phyloP scores from a whole-genome alignment of 2,888 invertebrate species.

The Sylvicola cinctus region DNA sequence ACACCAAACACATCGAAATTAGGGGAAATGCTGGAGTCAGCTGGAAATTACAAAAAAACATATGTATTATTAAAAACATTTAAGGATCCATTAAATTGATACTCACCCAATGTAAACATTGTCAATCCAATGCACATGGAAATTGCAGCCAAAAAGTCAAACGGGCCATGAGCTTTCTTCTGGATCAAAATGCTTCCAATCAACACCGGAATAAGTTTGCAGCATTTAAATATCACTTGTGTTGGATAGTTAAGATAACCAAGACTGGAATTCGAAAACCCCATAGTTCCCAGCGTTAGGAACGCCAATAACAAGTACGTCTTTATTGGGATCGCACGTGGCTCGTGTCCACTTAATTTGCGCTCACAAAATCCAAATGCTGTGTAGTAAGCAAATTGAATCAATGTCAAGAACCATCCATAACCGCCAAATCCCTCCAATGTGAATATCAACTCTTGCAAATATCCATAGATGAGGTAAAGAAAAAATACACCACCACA shows the following conservation, averaged over 20 bases:
- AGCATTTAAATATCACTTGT: slow-evolving; percentile 93
- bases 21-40: slow-evolving; percentile 54
- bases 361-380: slow-evolving; percentile 56
- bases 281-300: slow-evolving; percentile 87
- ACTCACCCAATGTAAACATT: slow-evolving; percentile 60
- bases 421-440: slow-evolving; percentile 73
- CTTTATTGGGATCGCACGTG: slow-evolving; percentile 54
- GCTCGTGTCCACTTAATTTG: slow-evolving; percentile 12
- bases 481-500: slow-evolving; percentile 66
- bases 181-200: slow-evolving; percentile 85
- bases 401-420: slow-evolving; percentile 79
- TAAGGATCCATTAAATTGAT: neutral
- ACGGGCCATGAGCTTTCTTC: slow-evolving; percentile 60
- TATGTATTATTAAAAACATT: slow-evolving; percentile 3
- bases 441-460: slow-evolving; percentile 80
- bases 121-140: slow-evolving; percentile 79
- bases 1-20: slow-evolving; percentile 51
- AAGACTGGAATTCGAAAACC: slow-evolving; percentile 81
- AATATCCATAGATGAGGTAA: slow-evolving; percentile 78
- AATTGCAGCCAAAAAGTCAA: slow-evolving; percentile 68
- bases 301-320: slow-evolving; percentile 67
- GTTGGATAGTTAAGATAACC: slow-evolving; percentile 94
- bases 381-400: slow-evolving; percentile 78
- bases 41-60: slow-evolving; percentile 19
- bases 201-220: slow-evolving; percentile 89